Evolutionary conservation across 2,888 invertebrate species (phyloP), one percentile per base, ranked within the genome.

Genomic region (Sphecodes monilicornis): DNA sequence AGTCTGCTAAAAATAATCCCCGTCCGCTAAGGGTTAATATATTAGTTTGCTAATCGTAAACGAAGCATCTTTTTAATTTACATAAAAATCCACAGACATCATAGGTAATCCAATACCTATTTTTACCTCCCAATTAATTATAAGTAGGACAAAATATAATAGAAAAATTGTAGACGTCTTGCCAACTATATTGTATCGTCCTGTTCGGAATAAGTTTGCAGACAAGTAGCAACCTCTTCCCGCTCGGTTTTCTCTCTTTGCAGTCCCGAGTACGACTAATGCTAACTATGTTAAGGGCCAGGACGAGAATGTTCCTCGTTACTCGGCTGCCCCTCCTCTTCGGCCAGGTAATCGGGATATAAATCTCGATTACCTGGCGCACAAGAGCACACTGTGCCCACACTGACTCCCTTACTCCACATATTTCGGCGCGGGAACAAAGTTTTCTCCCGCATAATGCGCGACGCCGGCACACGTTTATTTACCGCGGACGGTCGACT

Each of bases 201-300:
- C 18, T 39, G 71, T 26, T 18, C 46, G 66, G 68, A 57, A 41
- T 74, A 73, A 60, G 60, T 69, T 29, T 32, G n/a, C 77, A 39
- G 54, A 29, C 66, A 32, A 46, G 60, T 57, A 57, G 54, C n/a
- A 50, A n/a, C 54, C 54, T 69, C 68, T 5, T 71, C 72, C 54
- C 60, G 69, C 64, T 26, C 71, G 41, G 32, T 60, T 74, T 76
- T 76, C 77, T 78, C 79, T 75, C 80, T 80, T 77, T 69, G 70
- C 82, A 18, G 70, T 57, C 77, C 72, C 87, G 79, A 74, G 86
- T 90, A 88, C 82, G 86, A 84, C 84, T 88, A 86, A 88, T 88
- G 88, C 84, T 84, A 88, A 88, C 86, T 88, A 88, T 88, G 88
- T 86, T 88, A 88, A 86, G 86, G 82, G 84, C 69, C 88, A 50